phyloP scores from a whole-genome alignment of 2,888 invertebrate species.

The Thymelicus acteon region DNA sequence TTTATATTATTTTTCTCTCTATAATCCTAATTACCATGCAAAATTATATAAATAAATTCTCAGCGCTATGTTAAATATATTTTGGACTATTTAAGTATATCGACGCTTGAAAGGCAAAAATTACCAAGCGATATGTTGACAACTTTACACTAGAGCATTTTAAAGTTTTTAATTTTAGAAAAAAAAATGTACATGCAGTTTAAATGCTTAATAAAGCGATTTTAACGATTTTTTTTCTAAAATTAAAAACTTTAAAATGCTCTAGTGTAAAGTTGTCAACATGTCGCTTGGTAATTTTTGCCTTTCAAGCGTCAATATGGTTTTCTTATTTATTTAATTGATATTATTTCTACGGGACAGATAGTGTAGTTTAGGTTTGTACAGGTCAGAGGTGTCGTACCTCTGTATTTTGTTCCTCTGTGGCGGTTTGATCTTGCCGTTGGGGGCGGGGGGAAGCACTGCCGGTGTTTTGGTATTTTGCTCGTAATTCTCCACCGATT shows the following conservation, averaged over 20 bases:
- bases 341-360: constrained; percentile 73
- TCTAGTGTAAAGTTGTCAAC: too few species aligned
- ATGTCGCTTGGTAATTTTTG: too few species aligned
- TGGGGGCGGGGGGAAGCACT: constrained; percentile 47
- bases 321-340: constrained; percentile 51
- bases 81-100: neutral
- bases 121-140: too few species aligned
- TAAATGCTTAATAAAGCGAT: too few species aligned
- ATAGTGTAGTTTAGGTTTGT: constrained; percentile 77
- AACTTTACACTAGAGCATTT: too few species aligned
- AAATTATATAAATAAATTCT: constrained; percentile 31
- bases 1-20: neutral
- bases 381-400: constrained; percentile 74
- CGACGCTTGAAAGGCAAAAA: too few species aligned
- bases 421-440: constrained; percentile 62
- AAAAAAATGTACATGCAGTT: too few species aligned
- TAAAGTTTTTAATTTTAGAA: too few species aligned
- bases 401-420: constrained; percentile 65
- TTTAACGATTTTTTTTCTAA: too few species aligned
- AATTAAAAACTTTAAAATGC: too few species aligned
- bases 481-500: constrained; percentile 79
- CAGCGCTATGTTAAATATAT: constrained; percentile 9
- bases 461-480: constrained; percentile 53
- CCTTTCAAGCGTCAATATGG: too few species aligned
- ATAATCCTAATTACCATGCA: constrained; percentile 7